Evolutionary conservation across 2,888 invertebrate species (phyloP).

Genomic region (Physocephala rufipes): DNA sequence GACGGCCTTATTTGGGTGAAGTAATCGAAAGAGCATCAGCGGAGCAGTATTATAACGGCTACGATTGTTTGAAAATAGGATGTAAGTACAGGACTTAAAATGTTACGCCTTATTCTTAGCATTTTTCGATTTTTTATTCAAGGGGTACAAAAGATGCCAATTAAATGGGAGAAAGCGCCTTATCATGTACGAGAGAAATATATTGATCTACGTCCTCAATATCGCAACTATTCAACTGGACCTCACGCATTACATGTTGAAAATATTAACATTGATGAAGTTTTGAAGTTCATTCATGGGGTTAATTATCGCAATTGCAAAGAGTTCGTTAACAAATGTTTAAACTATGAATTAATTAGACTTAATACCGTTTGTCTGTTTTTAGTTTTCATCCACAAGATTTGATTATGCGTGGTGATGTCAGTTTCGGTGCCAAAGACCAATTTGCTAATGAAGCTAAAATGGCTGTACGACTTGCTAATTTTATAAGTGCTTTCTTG

Average conservation of each 20-base stretch:
- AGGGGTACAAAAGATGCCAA: constrained; percentile 89
- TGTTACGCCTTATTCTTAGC: not conserved
- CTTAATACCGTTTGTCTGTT: not conserved
- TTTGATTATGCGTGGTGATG: constrained; percentile 83
- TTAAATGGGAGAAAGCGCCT: constrained; percentile 81
- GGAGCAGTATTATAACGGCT: constrained; percentile 92
- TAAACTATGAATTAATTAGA: not conserved
- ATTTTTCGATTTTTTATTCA: constrained; percentile 28
- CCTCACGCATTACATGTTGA: constrained; percentile 73
- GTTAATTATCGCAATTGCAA: constrained; percentile 71
- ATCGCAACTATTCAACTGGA: constrained; percentile 76
- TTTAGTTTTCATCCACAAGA: constrained; percentile 77
- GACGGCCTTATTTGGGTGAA: constrained; percentile 92
- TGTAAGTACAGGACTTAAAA: constrained; percentile 73
- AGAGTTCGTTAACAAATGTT: constrained; percentile 55
- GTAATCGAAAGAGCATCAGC: constrained; percentile 91
- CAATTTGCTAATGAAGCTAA: constrained; percentile 95
- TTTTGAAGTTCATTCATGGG: constrained; percentile 78
- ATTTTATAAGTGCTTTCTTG: constrained; percentile 94
- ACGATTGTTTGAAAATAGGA: constrained; percentile 90
- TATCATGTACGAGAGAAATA: constrained; percentile 78
- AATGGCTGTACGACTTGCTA: constrained; percentile 94
- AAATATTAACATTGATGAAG: constrained; percentile 79
- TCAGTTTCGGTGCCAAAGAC: constrained; percentile 84
- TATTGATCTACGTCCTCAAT: constrained; percentile 78